Percentiles rank a stretch among this genome's conserved stretches.
Conservation (phyloP, 2,888 invertebrate species). For the Spisula subtruncata region DNA sequence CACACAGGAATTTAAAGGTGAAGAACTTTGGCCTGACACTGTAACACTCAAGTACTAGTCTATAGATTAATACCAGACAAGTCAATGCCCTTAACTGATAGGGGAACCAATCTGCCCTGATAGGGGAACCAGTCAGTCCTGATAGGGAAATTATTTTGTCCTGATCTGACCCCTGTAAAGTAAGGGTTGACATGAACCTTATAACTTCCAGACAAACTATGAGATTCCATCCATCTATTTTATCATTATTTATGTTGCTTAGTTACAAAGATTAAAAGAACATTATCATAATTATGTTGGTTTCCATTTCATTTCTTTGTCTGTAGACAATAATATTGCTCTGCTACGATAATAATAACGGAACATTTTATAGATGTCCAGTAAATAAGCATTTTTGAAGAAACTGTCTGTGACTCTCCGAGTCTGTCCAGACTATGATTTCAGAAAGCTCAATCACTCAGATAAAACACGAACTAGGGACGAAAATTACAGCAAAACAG, state of each 20-base stretch:
- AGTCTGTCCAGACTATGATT: too few relatives aligned
- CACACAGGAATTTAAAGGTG: too few relatives aligned
- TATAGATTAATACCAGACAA: not conserved
- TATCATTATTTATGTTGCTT: slow-evolving; percentile 23
- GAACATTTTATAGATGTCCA: too few relatives aligned
- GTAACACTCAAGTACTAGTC: slow-evolving; percentile 3
- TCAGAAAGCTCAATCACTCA: too few relatives aligned
- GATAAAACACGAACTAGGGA: too few relatives aligned
- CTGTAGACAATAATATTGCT: not conserved
- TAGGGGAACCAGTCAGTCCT: not conserved
- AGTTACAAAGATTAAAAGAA: slow-evolving; percentile 14
- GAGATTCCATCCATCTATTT: not conserved
- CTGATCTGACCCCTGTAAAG: not conserved
- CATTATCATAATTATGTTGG: slow-evolving; percentile 5
- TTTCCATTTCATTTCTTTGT: not conserved
- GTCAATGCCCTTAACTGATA: slow-evolving; percentile 3
- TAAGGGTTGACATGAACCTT: slow-evolving; percentile 16
- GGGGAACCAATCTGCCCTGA: not conserved
- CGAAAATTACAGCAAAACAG: too few relatives aligned
- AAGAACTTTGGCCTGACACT: not conserved
- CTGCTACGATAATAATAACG: not conserved
- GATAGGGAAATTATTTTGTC: not conserved
- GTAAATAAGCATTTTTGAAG: too few relatives aligned
- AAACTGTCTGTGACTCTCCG: too few relatives aligned
- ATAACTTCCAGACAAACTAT: not conserved